A percentile compares a stretch with the other conserved stretches of the same genome.
phyloP scores from a whole-genome alignment of 2,797 vertebrate species.

The Leptatherina wallacei region DNA sequence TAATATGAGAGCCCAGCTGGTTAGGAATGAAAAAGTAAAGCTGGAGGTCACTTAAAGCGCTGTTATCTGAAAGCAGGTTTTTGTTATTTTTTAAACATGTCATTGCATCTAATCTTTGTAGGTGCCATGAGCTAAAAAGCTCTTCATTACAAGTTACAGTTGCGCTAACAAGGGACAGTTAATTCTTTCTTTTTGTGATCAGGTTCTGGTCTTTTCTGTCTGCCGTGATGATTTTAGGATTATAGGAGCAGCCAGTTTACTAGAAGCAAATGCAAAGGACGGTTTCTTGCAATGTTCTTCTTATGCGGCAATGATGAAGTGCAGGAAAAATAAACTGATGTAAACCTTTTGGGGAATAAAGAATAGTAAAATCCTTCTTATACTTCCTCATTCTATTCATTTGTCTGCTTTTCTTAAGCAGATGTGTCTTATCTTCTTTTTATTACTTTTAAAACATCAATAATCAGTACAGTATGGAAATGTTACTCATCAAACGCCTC shows the following conservation, averaged over 20 bases:
- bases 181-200: conserved; percentile 37
- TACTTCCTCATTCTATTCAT: conserved; percentile 22
- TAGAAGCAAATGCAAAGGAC: conserved; percentile 69
- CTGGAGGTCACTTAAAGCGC: conserved; percentile 44
- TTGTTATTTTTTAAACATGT: conserved; percentile 40
- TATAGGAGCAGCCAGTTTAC: conserved; percentile 55
- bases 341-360: conserved; percentile 37
- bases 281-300: conserved; percentile 39
- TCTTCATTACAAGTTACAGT: conserved; percentile 30
- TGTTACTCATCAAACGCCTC: conserved; percentile 34
- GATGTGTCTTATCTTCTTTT: conserved; percentile 23
- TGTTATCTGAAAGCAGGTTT: conserved; percentile 70
- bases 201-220: conserved; percentile 20
- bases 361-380: conserved; percentile 41
- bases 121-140: conserved; percentile 37
- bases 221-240: conserved; percentile 40
- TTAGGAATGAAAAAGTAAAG: conserved; percentile 58
- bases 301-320: conserved; percentile 40
- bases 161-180: conserved; percentile 34
- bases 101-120: conserved; percentile 50
- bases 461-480: conserved; percentile 58
- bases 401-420: conserved; percentile 40
- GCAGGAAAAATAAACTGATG: conserved; percentile 33
- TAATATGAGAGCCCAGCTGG: conserved; percentile 38
- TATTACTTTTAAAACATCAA: conserved; percentile 53